Base-by-base conservation (phyloP, 2,797 vertebrate genomes). In the Hypotaenidia okinawae region DNA sequence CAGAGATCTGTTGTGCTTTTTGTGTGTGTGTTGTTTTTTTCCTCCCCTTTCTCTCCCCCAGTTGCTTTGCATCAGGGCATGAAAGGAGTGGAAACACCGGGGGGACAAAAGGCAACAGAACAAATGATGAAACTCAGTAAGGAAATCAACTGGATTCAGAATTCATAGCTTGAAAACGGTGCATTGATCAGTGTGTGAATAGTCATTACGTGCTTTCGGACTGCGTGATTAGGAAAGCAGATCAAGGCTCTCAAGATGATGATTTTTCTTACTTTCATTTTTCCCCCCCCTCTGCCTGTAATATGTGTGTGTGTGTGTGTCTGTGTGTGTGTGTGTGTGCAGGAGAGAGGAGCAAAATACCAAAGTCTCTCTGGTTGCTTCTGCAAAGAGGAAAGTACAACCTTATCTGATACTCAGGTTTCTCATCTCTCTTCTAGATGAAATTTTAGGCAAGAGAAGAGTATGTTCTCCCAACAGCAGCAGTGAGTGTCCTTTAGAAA, bases 361-460 rank as follows among this genome's bases (percentile, higher is more conserved):
- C 93, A 89, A 90, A 93, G 95, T 94, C 32, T 86, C 66, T 95
- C 63, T 93, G 89, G 59, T 69, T 80, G 77, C 92, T 93, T 72
- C 63, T 95, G 81, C 87, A 89, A 55, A 43, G 67, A 76, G 89
- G 94, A 61, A 95, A 94, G 94, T 93, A 30, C 87, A 85, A 66
- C 88, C 92, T 87, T 16, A 41, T 93, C 90, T 96, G 94, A 95
- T 80, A 24, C 92, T 81, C 54, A 70, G 95, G 75, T 94, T 33
- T 88, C 92, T 91, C 81, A 21, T 91, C 89, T 77, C 83, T 96
- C 84, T 87, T 80, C 57, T 95, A 99, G 99, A 99, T 98, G 99
- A 99, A 95, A 98, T 99, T 98, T 95, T 99, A 99, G 99, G 99
- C 97, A 99, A 99, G 98, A 99, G 99, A 96, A 98, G 98, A 98